These are phyloP conservation scores for Adelphocoris suturalis DNA, from an alignment of 2,888 invertebrate genomes.

Conservation along the genomic window DNA sequence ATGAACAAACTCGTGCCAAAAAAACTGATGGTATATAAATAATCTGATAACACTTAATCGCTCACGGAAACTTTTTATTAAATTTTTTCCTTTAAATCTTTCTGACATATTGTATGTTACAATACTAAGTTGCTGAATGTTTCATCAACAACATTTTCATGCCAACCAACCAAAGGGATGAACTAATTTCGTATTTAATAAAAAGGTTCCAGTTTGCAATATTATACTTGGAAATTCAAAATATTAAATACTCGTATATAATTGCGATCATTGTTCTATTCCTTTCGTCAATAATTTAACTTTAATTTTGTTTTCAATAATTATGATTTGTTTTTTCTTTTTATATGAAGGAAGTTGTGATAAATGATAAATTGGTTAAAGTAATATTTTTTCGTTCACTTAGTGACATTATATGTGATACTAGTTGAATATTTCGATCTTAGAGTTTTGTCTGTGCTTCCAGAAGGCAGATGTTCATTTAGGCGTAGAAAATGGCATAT, in stretches of 20 bases:
- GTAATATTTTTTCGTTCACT: slow-evolving; percentile 52
- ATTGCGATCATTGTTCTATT: not conserved
- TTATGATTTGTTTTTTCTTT: not conserved
- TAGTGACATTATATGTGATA: slow-evolving; percentile 65
- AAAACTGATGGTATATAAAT: not conserved
- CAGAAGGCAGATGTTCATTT: not conserved
- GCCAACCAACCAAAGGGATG: too few species aligned
- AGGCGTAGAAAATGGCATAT: not conserved
- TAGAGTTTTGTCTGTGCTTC: not conserved
- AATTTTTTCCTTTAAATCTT: too few species aligned
- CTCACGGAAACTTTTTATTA: not conserved
- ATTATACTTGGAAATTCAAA: not conserved
- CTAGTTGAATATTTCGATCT: slow-evolving; percentile 57
- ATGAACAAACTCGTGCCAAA: not conserved
- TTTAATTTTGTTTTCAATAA: not conserved
- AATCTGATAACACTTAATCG: not conserved
- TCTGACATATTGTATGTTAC: too few species aligned
- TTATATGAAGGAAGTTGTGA: slow-evolving; percentile 32
- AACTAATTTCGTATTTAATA: too few species aligned
- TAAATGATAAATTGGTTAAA: slow-evolving; percentile 40
- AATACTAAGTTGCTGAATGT: too few species aligned
- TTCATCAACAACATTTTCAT: too few species aligned
- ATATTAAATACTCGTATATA: not conserved
- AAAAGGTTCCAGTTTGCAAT: not conserved
- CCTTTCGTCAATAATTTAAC: slow-evolving; percentile 21